These are phyloP conservation scores for Crocuta crocuta DNA, from an alignment of 2,113 vertebrate genomes.

Conservation along the genomic window DNA sequence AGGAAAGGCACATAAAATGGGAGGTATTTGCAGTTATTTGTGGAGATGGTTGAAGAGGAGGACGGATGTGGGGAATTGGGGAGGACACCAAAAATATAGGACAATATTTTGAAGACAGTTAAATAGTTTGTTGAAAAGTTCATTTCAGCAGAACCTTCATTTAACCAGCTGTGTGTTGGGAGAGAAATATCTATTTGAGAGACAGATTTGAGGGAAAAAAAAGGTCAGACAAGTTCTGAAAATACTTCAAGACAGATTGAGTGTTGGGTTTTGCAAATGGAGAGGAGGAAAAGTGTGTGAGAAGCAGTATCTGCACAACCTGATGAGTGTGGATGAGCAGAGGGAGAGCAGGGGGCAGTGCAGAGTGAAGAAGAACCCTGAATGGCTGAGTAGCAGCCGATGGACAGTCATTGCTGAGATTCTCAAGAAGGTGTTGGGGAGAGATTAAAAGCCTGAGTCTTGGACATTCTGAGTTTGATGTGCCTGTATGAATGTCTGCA, in stretches of 20 bases:
- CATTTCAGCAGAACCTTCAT: neutral
- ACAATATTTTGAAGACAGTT: neutral
- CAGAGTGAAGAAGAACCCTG: neutral
- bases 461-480: neutral
- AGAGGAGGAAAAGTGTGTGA: neutral
- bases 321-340: neutral
- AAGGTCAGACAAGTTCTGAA: neutral
- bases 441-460: neutral
- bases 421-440: neutral
- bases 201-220: neutral
- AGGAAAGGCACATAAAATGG: neutral
- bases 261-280: neutral
- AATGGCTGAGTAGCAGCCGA: neutral
- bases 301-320: neutral
- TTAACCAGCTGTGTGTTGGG: neutral
- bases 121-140: neutral
- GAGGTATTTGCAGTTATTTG: neutral
- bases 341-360: neutral
- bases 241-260: neutral
- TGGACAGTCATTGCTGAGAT: neutral
- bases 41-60: neutral
- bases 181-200: neutral
- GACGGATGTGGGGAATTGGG: neutral
- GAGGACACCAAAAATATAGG: neutral
- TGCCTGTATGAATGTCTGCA: neutral